Evolutionary conservation across 2,797 vertebrate species (phyloP), one percentile per base, ranked within the genome.

Genomic region (Leptoclinus maculatus): DNA sequence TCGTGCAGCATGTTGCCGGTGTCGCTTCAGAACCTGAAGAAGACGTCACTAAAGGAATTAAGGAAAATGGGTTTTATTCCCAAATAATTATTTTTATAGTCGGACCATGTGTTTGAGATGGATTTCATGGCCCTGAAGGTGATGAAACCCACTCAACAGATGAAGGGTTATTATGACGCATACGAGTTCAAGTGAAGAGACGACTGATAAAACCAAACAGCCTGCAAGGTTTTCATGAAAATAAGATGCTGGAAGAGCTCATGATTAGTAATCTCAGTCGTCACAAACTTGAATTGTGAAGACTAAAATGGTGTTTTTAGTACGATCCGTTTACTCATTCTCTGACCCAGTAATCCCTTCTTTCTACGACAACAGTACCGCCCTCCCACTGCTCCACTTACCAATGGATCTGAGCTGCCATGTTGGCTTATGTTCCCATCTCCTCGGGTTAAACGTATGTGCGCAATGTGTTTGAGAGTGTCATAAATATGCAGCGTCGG

Each of bases 361-460:
- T 70, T 58, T 68, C 34, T 16, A 13, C 53, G 69, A 57, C 66
- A 60, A 68, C 76, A 49, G 57, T 7, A 2, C 65, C 43, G 58
- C 49, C 62, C 59, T 77, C 56, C 60, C 69, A 69, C 80, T 84
- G 77, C 76, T 80, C 85, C 73, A 81, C 45, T 89, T 90, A 64
- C 43, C 59, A 43, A 16, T 67, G 70, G 70, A 58, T 69, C 63
- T 66, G 25, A 29, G 51, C 67, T 74, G 74, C 64, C 81, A 59
- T 43, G 29, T 72, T 84, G 85, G 80, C 89, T 79, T 16, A 0
- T 51, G 62, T 43, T 59, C 62, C 53, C 4, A 17, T 49, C 71
- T 76, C 88, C 88, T 76, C 27, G 5, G 87, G 90, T 84, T 23
- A 56, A 73, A 87, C 63, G 32, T 88, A 84, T 91, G 84, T 82